phyloP scores from a whole-genome alignment of 2,113 vertebrate species.

The Microtus pennsylvanicus region DNA sequence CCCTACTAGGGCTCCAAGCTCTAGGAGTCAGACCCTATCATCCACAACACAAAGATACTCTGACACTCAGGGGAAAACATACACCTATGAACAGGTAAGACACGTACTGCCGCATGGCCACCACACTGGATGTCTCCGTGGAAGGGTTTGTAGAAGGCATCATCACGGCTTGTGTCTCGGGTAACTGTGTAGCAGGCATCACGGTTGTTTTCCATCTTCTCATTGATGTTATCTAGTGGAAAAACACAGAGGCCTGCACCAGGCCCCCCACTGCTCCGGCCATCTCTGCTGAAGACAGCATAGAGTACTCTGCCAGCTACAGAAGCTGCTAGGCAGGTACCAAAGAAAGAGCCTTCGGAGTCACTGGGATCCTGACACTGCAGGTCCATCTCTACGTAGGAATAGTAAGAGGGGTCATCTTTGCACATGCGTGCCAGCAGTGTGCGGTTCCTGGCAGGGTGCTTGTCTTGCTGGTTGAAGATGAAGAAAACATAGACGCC shows the following conservation, averaged over 20 bases:
- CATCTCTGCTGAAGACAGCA: slow-evolving; percentile 90
- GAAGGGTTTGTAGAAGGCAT: slow-evolving; percentile 93
- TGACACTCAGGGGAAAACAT: not conserved
- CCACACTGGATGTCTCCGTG: slow-evolving; percentile 80
- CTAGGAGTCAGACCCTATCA: not conserved
- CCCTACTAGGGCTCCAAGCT: not conserved
- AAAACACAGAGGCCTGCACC: slow-evolving; percentile 94
- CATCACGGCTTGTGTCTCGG: not conserved
- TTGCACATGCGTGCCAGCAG: slow-evolving; percentile 94
- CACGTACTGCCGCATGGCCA: slow-evolving; percentile 78
- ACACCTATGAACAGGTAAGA: not conserved
- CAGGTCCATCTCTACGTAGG: slow-evolving; percentile 97
- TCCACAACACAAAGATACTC: rapidly evolving
- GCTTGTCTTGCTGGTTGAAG: slow-evolving; percentile 92
- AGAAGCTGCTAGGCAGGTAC: slow-evolving; percentile 91
- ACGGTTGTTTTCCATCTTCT: slow-evolving; percentile 89
- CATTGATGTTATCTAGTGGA: slow-evolving; percentile 89
- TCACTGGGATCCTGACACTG: slow-evolving; percentile 85
- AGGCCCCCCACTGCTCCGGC: slow-evolving; percentile 76
- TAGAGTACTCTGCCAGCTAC: slow-evolving; percentile 90
- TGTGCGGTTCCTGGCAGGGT: slow-evolving; percentile 91
- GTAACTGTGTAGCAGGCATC: slow-evolving; percentile 89
- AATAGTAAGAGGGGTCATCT: slow-evolving; percentile 92
- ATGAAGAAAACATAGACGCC: slow-evolving; percentile 92
- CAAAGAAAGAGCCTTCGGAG: slow-evolving; percentile 76